Evolutionary conservation across 2,113 vertebrate species (phyloP), one percentile per base, ranked within the genome.

Genomic region (Pygoscelis antarcticus): DNA sequence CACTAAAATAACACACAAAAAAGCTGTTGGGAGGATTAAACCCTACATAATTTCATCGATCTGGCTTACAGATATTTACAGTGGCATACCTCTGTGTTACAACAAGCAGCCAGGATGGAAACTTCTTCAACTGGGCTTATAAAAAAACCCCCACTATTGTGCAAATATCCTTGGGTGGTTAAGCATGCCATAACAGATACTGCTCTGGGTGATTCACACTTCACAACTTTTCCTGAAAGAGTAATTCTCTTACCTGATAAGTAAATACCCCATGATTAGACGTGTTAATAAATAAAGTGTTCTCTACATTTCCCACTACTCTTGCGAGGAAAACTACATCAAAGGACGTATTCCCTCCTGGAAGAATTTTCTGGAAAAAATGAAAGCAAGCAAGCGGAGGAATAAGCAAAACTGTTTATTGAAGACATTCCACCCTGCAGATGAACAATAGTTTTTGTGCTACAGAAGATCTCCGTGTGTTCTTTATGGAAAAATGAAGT

Each of bases 241-340:
- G 9, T 20, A 71, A 29, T 86, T 72, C 65, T 95, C 97, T 93
- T 99, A 99, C 99, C 99, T 99, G 99, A 98, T 99, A 99, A 98
- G 99, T 99, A 98, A 99, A 99, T 97, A 99, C 98, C 97, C 99
- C 99, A 97, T 99, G 99, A 98, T 99, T 99, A 91, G 99, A 99
- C 93, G 99, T 99, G 95, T 99, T 99, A 99, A 99, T 99, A 99
- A 99, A 99, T 99, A 99, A 99, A 97, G 99, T 99, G 98, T 99
- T 99, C 98, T 99, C 99, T 98, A 99, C 99, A 97, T 99, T 99
- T 97, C 99, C 99, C 96, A 99, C 99, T 97, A 99, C 99, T 98
- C 99, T 99, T 90, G 99, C 99, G 4, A 99, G 99, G 98, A 99
- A 99, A 97, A 99, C 99, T 20, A 99, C 99, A 98, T 99, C 99